Base-by-base conservation (phyloP, 2,113 vertebrate genomes). In the Sander vitreus region DNA sequence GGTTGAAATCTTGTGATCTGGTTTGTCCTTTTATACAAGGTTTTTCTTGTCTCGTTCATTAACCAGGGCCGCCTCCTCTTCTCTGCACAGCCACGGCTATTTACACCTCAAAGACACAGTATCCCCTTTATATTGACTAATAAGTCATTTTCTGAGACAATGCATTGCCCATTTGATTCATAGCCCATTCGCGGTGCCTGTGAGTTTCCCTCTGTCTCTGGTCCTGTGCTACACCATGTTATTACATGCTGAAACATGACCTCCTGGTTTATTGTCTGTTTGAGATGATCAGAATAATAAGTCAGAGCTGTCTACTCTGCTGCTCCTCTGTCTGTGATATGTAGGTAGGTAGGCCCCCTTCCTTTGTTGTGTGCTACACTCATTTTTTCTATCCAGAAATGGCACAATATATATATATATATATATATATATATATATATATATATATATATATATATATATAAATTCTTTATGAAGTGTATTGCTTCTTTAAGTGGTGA, bases 1-100 rank as follows among this genome's bases (percentile, higher is more conserved):
- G 91, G 94, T 94, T 93, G 91, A 95, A 95, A 95, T 95, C 95
- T 93, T 93, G 88, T 91, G 93, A 95, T 95, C 95, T 95, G 93
- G 94, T 95, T 94, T 94, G 94, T 95, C 94, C 93, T 95, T 95
- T 95, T 93, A 94, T 95, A 94, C 92, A 86, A 92, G 93, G 86
- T 92, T 94, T 95, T 94, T 94, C 92, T 93, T 93, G 92, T 93
- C 92, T 91, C 76, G 45, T 93, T 96, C 89, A 94, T 95, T 96
- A 95, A 92, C 89, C 83, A 70, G 84, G 73, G 86, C 85, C 80
- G 75, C 66, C 86, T 84, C 76, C 83, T 74, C 78, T 66, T 83
- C 71, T 88, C 85, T 88, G 80, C 85, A 79, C 64, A 83, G 80
- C 87, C 76, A 11, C n/a, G 64, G 84, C 87, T 93, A 90, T 91